Evolutionary conservation across 2,888 invertebrate species (phyloP).

Genomic region (Gandaritis pyraliata): DNA sequence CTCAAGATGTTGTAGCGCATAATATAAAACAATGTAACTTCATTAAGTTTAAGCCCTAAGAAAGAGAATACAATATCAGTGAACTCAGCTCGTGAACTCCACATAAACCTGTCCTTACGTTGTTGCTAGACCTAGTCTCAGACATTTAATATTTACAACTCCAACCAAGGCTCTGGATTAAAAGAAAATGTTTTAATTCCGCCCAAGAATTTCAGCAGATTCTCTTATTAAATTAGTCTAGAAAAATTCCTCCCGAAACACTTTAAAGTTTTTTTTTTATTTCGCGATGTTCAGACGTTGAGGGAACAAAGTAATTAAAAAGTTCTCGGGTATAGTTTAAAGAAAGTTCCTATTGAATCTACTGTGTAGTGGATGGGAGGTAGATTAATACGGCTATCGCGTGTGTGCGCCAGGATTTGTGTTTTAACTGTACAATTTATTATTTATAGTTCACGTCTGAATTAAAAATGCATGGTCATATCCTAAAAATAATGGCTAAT

Average conservation of each 20-base stretch:
- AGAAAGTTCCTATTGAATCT: slow-evolving; percentile 49
- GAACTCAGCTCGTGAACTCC: slow-evolving; percentile 3
- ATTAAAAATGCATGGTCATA: slow-evolving; percentile 57
- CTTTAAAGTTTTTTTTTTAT: slow-evolving; percentile 51
- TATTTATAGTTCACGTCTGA: slow-evolving; percentile 53
- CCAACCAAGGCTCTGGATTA: slow-evolving; percentile 18
- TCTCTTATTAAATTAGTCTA: slow-evolving; percentile 43
- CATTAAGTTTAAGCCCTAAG: slow-evolving; percentile 14
- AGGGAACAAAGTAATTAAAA: slow-evolving; percentile 67
- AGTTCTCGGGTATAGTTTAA: slow-evolving; percentile 57
- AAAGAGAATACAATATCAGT: slow-evolving; percentile 23
- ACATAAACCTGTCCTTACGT: slow-evolving; percentile 11
- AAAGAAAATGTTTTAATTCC: slow-evolving; percentile 36
- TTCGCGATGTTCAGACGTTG: slow-evolving; percentile 53
- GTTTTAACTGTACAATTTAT: slow-evolving; percentile 52
- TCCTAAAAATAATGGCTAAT: slow-evolving; percentile 51
- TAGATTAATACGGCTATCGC: slow-evolving; percentile 61
- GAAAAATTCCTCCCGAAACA: slow-evolving; percentile 48
- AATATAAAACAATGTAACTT: slow-evolving; percentile 1
- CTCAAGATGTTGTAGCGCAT: slow-evolving; percentile 7
- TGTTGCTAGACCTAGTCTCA: slow-evolving; percentile 6
- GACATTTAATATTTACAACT: slow-evolving; percentile 12
- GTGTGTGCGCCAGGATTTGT: slow-evolving; percentile 52
- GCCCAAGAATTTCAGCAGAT: slow-evolving; percentile 36
- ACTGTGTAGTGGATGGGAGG: slow-evolving; percentile 41